Evolutionary conservation across 2,888 invertebrate genomes (phyloP).

Genomic region (Cantharis rufa): DNA sequence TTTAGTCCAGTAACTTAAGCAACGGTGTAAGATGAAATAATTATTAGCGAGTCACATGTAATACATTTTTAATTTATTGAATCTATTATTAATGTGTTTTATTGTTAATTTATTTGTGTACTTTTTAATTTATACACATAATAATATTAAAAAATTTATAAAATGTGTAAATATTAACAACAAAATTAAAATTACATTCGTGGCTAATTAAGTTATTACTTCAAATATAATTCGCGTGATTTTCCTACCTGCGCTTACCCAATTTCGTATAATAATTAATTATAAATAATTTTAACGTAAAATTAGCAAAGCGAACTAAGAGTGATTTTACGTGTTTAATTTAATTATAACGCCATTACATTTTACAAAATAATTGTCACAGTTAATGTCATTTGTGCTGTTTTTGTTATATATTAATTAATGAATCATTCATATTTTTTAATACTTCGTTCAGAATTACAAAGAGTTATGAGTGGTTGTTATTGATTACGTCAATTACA

Average conservation of each 20-base stretch:
- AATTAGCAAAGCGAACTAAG: neutral
- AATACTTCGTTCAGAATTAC: neutral
- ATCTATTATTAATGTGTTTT: no score
- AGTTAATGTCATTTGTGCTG: neutral
- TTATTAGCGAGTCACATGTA: no score
- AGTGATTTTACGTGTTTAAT: neutral
- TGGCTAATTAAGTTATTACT: neutral
- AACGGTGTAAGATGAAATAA: no score
- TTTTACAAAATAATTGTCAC: neutral
- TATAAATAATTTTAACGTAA: neutral
- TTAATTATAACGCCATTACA: neutral
- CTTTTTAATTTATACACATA: no score
- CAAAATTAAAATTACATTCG: neutral
- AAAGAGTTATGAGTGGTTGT: neutral
- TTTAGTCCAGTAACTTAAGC: no score
- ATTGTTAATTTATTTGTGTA: no score
- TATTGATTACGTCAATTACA: neutral
- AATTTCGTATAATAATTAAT: neutral
- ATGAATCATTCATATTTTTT: neutral
- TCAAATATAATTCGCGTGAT: neutral
- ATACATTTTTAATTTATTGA: no score
- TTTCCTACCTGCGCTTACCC: neutral
- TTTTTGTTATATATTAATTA: neutral
- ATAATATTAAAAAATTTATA: no score
- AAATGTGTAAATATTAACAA: no score